Evolutionary conservation across 2,113 vertebrate species (phyloP).

Genomic region (Zapornia atra): DNA sequence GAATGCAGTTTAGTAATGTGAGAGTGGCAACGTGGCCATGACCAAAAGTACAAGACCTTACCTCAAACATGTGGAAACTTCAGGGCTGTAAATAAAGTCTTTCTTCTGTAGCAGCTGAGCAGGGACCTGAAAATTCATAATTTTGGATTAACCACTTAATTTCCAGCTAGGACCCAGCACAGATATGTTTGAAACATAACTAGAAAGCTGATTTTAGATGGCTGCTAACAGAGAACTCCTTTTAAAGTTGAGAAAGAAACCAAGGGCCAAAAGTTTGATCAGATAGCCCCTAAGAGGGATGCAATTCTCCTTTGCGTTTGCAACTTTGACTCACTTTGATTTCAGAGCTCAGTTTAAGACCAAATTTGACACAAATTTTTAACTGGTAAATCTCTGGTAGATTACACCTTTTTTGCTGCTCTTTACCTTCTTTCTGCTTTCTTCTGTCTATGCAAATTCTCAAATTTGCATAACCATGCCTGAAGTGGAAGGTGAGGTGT

Average conservation of each 20-base stretch:
- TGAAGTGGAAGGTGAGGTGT: background rate
- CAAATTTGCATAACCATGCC: background rate
- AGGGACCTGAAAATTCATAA: background rate
- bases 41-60: background rate
- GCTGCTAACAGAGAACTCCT: background rate
- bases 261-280: background rate
- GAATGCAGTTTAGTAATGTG: background rate
- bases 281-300: background rate
- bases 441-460: background rate
- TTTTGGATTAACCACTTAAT: background rate
- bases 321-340: background rate
- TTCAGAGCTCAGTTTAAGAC: background rate
- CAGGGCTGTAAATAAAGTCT: background rate
- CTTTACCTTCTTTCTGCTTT: background rate
- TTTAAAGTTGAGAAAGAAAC: background rate
- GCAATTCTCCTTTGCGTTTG: background rate
- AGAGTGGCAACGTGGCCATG: background rate
- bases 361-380: background rate
- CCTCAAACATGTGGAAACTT: background rate
- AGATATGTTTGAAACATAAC: background rate
- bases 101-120: background rate
- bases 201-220: background rate
- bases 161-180: background rate
- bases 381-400: background rate
- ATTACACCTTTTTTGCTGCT: background rate